Conservation (phyloP, 2,888 invertebrate genomes). For the Nomada hirtipes region DNA sequence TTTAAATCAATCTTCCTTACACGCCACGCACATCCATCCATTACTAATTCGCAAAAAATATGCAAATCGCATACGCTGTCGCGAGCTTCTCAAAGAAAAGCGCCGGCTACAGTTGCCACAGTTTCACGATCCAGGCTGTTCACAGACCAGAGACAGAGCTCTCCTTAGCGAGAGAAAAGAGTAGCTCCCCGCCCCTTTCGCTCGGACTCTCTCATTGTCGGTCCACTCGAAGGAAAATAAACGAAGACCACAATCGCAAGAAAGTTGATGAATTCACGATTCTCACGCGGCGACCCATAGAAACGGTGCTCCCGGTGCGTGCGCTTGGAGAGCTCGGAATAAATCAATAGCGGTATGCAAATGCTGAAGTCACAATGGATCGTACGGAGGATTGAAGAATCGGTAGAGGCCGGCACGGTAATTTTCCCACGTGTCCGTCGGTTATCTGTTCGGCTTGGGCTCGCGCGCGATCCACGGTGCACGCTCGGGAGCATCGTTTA, state of each 20-base stretch:
- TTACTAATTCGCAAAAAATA: too few relatives aligned
- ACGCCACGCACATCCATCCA: background rate
- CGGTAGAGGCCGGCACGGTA: conserved; percentile 60
- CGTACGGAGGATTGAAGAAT: conserved; percentile 63
- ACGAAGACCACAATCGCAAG: background rate
- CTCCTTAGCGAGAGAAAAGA: too few relatives aligned
- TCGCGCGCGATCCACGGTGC: conserved; percentile 50
- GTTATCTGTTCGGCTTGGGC: conserved; percentile 59
- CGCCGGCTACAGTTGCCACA: too few relatives aligned
- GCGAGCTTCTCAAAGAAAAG: too few relatives aligned
- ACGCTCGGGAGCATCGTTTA: conserved; percentile 68
- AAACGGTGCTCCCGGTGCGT: conserved; percentile 41
- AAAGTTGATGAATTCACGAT: conserved; percentile 32
- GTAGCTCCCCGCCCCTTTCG: too few relatives aligned
- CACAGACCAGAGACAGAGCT: too few relatives aligned
- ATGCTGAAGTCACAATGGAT: conserved; percentile 69
- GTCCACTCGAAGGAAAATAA: background rate
- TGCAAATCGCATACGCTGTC: too few relatives aligned
- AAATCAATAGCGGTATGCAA: conserved; percentile 72
- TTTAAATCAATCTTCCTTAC: background rate
- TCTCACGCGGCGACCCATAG: conserved; percentile 24
- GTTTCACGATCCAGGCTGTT: too few relatives aligned
- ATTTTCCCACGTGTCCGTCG: conserved; percentile 72
- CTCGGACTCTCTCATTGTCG: too few relatives aligned
- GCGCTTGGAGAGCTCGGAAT: conserved; percentile 54